These are phyloP conservation scores for Zhengitettix transpicula DNA, from an alignment of 2,888 invertebrate species.

Conservation along the genomic window DNA sequence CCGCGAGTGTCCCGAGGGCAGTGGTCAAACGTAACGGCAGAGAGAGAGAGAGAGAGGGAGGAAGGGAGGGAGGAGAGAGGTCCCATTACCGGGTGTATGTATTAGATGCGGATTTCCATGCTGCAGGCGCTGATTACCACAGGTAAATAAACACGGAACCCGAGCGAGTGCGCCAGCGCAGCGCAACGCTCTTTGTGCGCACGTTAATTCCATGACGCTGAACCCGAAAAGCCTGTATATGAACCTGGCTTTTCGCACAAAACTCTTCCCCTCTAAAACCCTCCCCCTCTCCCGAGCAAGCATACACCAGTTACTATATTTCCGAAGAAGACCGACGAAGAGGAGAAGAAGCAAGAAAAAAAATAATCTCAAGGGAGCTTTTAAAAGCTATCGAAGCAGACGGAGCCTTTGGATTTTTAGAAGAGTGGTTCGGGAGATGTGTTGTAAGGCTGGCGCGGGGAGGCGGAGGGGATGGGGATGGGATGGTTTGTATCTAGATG, in stretches of 20 bases:
- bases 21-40: no score
- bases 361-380: slow-evolving; percentile 30
- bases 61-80: no score
- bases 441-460: neutral
- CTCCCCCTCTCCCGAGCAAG: neutral
- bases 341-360: slow-evolving; percentile 18
- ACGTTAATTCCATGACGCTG: slow-evolving; percentile 29
- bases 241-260: neutral
- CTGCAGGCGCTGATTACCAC: no score
- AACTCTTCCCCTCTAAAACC: neutral
- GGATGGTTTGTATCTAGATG: neutral
- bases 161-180: neutral
- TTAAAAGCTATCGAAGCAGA: slow-evolving; percentile 30
- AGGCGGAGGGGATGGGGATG: neutral
- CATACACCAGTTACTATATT: slow-evolving; percentile 8
- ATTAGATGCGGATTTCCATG: no score
- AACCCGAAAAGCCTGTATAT: slow-evolving; percentile 21
- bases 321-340: neutral
- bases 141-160: no score
- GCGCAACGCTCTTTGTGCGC: slow-evolving; percentile 20
- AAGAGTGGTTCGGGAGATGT: slow-evolving; percentile 15
- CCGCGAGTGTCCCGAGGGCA: no score
- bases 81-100: no score
- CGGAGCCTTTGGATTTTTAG: slow-evolving; percentile 22
- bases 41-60: no score